Evolutionary conservation across 2,113 vertebrate species (phyloP), one percentile per base, ranked within the genome.

Genomic region (Aptenodytes forsteri): DNA sequence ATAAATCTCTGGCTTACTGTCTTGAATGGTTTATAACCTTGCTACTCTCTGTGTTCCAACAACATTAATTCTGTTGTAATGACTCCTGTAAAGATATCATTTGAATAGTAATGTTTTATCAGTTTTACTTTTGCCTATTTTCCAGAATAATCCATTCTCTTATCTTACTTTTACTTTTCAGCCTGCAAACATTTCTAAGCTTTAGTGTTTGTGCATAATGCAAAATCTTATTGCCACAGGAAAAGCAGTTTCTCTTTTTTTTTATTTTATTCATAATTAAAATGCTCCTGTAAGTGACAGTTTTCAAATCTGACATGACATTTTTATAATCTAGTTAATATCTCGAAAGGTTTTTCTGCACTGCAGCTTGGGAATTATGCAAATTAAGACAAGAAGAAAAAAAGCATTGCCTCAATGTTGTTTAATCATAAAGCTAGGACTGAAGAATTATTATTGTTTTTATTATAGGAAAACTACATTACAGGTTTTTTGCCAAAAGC

Each of bases 201-300:
- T 90, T 91, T 52, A 79, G 67, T 90, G 79, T 87, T 95, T 77
- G 87, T 94, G 90, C 61, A 79, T 46, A 90, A 83, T 70, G 65
- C 76, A 64, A 80, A 93, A 56, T 67, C 56, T 87, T 79, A 49
- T 18, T 66, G 88, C 90, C 70, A 95, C 4, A 87, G 87, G 89
- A 92, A 83, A 93, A 75, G 54, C 61, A 9, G 64, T 54, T 91
- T 78, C 38, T 89, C 34, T 54, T 30, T 85, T 44, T 58, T 44
- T 73, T 75, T 75, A 95, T 96, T 95, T 94, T 95, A 96, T 97
- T 98, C 95, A 69, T 97, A 95, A 97, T 98, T 98, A 97, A 97
- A 97, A 94, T 52, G 67, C 86, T 81, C 23, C 23, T 50, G 67
- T 97, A 97, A 97, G 95, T 94, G 97, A 93, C 97, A 97, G 95